Evolutionary conservation across 2,113 vertebrate species (phyloP).

Genomic region (Oryctolagus cuniculus): mOryCun1.1 NC_091445.1:19431001-19431500

Average conservation of each 20-base stretch:
- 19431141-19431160: not conserved
- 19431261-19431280: not conserved
- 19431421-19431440: not conserved
- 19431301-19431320: not conserved
- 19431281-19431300: not conserved
- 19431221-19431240: not conserved
- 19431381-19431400: not conserved
- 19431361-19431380: not conserved
- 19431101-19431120: not conserved
- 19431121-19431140: constrained; percentile 24
- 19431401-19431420: not conserved
- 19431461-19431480: not conserved
- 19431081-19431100: not conserved
- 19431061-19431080: constrained; percentile 7
- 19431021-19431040: constrained; percentile 58
- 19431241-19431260: not conserved
- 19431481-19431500: not conserved
- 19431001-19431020: constrained; percentile 27
- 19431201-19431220: not conserved
- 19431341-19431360: not conserved
- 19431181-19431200: constrained; percentile 20
- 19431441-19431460: not conserved
- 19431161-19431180: no score
- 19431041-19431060: not conserved
- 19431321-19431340: constrained; percentile 3